phyloP scores from a whole-genome alignment of 2,113 vertebrate genomes.

The Poeciliopsis occidentalis region DNA sequence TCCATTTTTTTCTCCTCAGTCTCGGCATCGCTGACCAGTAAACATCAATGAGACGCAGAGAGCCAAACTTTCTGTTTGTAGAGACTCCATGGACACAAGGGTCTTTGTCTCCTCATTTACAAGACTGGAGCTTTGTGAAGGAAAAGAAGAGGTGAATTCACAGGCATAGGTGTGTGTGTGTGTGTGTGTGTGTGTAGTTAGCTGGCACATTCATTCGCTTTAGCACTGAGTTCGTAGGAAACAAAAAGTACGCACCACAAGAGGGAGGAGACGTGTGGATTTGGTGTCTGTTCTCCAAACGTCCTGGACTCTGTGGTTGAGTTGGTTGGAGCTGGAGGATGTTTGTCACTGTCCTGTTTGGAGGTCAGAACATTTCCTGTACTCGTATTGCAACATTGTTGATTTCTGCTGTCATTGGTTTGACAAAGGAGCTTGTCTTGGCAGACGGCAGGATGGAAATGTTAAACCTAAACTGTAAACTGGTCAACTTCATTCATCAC shows the following conservation, averaged over 20 bases:
- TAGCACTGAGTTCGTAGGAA: background rate
- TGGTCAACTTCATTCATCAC: conserved; percentile 74
- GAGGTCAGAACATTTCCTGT: conserved; percentile 64
- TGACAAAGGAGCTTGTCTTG: background rate
- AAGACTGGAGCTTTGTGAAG: conserved; percentile 35
- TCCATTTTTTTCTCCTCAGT: background rate
- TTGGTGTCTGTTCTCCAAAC: conserved; percentile 20
- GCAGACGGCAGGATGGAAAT: conserved; percentile 71
- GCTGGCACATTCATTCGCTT: background rate
- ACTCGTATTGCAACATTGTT: background rate
- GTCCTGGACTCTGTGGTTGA: background rate
- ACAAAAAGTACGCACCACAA: conserved; percentile 43
- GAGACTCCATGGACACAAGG: conserved; percentile 75
- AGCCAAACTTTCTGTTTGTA: conserved; percentile 52
- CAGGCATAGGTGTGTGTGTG: background rate
- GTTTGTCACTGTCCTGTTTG: conserved; percentile 76
- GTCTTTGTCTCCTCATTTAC: conserved; percentile 39
- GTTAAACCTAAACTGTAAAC: conserved; percentile 76
- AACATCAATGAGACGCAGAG: conserved; percentile 25
- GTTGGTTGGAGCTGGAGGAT: conserved; percentile 35
- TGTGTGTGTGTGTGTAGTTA: conserved; percentile 8
- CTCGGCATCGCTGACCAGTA: conserved; percentile 14
- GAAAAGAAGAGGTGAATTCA: conserved; percentile 21
- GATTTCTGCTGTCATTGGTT: background rate
- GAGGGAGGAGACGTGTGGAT: conserved; percentile 29